Base-by-base conservation (phyloP, 1,140 invertebrate genomes). In the Drosophila serrata region DNA sequence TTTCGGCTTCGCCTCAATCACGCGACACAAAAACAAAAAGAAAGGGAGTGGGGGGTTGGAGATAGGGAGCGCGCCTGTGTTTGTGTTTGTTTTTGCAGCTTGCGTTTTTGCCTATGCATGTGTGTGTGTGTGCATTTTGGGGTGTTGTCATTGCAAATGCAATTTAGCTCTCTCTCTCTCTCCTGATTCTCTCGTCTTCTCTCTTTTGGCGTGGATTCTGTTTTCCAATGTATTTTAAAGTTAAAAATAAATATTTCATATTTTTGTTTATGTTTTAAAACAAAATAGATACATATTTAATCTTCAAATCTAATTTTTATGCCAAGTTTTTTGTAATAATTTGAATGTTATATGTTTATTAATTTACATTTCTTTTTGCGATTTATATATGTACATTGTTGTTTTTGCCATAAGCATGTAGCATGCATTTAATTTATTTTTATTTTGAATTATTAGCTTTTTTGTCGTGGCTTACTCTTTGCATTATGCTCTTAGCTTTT, bases 71-170 rank as follows among this genome's bases (percentile, higher is more conserved):
- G 31, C n/a, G 22, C 13, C 29, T 57, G 40, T 17, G 29, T 55
- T 61, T 62, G 49, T 57, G 53, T 62, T 62, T 62, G 48, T 37
- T 63, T 62, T 62, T 61, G 48, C 43, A 63, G 59, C 48, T 68
- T 68, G 64, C 43, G 45, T 68, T 68, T 68, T 61, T 43, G 24
- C 24, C 37, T 13, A 7, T 58, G 17, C 12, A 17, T 19, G 65
- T 40, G 68, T 59, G 45, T 39, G 45, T 37, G 65, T 70, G 68
- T 72, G 68, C 53, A 48, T 59, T 72, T 72, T 72, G 51, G 68
- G 68, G 68, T 72, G 68, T 72, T 72, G 68, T 72, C 68, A 72
- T 72, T 72, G 68, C 68, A 72, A 72, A 72, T 72, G 65, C 68
- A 72, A 72, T 55, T 37, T 37, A 22, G 19, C 51, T 37, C 51